phyloP scores from a whole-genome alignment of 2,113 vertebrate species.

The Morone chrysops region DNA sequence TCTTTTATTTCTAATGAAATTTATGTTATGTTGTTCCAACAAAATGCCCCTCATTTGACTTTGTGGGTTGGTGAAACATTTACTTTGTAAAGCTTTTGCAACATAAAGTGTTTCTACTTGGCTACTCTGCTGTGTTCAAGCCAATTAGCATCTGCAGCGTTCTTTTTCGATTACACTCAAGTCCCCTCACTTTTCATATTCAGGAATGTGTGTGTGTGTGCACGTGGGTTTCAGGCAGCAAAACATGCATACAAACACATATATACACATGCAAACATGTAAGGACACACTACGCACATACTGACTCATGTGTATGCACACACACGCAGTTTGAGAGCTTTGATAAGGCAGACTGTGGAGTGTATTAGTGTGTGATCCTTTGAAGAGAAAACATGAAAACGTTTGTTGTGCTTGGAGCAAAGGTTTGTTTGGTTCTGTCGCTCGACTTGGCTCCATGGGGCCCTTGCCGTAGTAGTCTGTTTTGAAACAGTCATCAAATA shows the following conservation, averaged over 20 bases:
- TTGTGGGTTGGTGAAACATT: conserved; percentile 9
- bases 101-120: conserved; percentile 32
- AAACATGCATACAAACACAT: conserved; percentile 1
- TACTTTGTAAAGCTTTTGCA: conserved; percentile 7
- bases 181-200: background rate
- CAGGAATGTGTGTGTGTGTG: background rate
- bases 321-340: conserved; percentile 45
- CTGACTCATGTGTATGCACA: background rate
- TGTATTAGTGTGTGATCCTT: conserved; percentile 60
- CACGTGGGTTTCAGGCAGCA: conserved; percentile 1
- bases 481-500: conserved; percentile 62
- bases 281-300: background rate
- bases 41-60: conserved; percentile 49
- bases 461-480: conserved; percentile 30
- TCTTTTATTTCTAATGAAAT: conserved; percentile 12
- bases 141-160: conserved; percentile 18
- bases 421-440: conserved; percentile 64
- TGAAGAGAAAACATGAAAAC: conserved; percentile 69
- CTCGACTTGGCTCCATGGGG: conserved; percentile 50
- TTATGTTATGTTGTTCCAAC: background rate
- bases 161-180: background rate
- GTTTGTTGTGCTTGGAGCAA: conserved; percentile 63
- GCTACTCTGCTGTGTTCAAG: background rate
- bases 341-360: conserved; percentile 58
- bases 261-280: background rate